Percentiles rank a stretch among this genome's conserved stretches.
These are phyloP conservation scores for Anagrus nilaparvatae DNA, from an alignment of 1,140 invertebrate species.

Conservation along the genomic window DNA sequence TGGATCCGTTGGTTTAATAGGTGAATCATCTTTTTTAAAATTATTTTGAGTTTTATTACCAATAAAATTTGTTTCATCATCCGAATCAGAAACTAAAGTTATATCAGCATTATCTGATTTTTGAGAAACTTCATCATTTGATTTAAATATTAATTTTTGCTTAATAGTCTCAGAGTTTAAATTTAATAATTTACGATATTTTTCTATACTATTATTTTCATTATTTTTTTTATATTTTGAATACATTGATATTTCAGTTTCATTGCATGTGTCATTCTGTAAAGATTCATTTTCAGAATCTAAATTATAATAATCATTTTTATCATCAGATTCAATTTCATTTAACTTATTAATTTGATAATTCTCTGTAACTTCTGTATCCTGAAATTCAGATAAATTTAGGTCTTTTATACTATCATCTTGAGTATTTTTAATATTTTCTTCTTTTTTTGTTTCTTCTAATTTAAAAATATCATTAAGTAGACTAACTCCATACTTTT, in stretches of 20 bases:
- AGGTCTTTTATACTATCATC: too few species aligned
- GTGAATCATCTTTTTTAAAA: neutral
- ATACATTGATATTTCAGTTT: conserved; percentile 27
- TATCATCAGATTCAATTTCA: neutral
- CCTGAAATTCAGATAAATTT: too few species aligned
- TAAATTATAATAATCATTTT: neutral
- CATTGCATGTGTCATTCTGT: conserved; percentile 11
- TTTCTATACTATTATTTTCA: conserved; percentile 27
- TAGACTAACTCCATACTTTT: too few species aligned
- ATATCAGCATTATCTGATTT: conserved; percentile 10
- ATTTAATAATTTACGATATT: conserved; percentile 15
- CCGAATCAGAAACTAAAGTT: conserved; percentile 13
- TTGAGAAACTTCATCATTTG: neutral
- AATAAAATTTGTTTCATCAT: conserved; percentile 6
- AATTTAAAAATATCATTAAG: neutral
- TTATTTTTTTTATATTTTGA: conserved; percentile 29
- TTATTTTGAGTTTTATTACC: neutral
- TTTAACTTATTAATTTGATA: too few species aligned
- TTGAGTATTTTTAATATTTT: neutral
- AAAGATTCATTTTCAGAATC: neutral
- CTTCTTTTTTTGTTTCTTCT: neutral
- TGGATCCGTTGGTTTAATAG: too few species aligned
- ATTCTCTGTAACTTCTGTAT: too few species aligned
- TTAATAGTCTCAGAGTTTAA: neutral
- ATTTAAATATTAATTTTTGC: neutral